Evolutionary conservation across 2,113 vertebrate species (phyloP).

Genomic region (Talpa occidentalis): DNA sequence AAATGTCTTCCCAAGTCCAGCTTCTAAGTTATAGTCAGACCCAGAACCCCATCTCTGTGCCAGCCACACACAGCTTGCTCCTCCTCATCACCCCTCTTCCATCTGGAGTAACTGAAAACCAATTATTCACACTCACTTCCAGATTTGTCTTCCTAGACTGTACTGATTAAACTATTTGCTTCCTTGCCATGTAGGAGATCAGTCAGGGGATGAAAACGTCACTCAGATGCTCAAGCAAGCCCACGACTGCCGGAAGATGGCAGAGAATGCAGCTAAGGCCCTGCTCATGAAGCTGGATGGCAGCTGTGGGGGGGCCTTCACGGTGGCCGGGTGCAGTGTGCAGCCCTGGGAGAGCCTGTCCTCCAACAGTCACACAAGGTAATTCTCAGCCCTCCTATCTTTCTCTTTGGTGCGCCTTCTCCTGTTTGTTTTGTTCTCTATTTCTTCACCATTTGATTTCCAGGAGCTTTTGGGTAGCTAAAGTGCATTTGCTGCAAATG

Average conservation of each 20-base stretch:
- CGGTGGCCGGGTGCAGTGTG: slow-evolving; percentile 86
- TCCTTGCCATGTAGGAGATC: slow-evolving; percentile 87
- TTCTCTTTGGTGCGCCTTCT: neutral
- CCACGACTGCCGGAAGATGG: slow-evolving; percentile 92
- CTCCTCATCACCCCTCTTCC: neutral
- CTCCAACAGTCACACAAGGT: slow-evolving; percentile 95
- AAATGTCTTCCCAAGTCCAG: neutral
- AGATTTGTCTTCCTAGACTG: neutral
- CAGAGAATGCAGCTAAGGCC: slow-evolving; percentile 92
- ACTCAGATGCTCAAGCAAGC: slow-evolving; percentile 92
- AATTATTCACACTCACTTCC: neutral
- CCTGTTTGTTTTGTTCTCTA: neutral
- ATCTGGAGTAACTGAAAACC: neutral
- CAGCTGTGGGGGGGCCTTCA: slow-evolving; percentile 91
- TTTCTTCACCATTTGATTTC: neutral
- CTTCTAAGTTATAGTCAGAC: neutral
- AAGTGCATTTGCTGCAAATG: neutral
- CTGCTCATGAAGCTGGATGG: slow-evolving; percentile 91
- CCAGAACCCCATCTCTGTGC: rapidly evolving
- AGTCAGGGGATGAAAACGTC: slow-evolving; percentile 89
- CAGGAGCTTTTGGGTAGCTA: neutral
- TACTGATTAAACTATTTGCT: neutral
- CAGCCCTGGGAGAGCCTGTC: slow-evolving; percentile 94
- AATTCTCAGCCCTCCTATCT: slow-evolving; percentile 3
- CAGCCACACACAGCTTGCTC: neutral